phyloP scores from a whole-genome alignment of 1,140 invertebrate species.

The Cotesia glomerata region DNA sequence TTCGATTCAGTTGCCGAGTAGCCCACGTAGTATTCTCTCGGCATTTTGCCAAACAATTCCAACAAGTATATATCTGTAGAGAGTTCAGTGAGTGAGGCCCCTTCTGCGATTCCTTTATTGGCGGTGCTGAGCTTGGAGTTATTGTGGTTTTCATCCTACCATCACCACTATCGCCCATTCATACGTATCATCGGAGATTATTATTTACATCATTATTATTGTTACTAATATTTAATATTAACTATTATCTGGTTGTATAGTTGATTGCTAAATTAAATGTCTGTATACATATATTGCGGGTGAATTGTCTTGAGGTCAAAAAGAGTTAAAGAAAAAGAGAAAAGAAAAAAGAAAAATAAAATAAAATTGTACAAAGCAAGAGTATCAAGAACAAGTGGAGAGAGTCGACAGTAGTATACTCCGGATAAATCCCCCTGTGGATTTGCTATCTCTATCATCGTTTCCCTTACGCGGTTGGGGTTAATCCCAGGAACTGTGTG shows the following conservation, averaged over 20 bases:
- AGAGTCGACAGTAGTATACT: constrained; percentile 21
- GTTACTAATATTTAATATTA: background rate
- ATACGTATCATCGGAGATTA: constrained; percentile 9
- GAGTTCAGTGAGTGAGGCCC: background rate
- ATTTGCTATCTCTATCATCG: constrained; percentile 32
- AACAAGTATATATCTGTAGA: constrained; percentile 14
- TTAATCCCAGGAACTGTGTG: constrained; percentile 24
- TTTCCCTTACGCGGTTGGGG: constrained; percentile 19
- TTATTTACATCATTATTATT: background rate
- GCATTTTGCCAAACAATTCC: constrained; percentile 34
- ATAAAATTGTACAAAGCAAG: background rate
- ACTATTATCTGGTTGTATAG: too few species aligned
- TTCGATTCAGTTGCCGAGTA: constrained; percentile 38
- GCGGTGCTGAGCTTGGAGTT: constrained; percentile 13
- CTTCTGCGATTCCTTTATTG: constrained; percentile 19
- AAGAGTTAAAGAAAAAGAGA: background rate
- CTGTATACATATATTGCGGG: too few species aligned
- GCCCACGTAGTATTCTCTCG: constrained; percentile 31
- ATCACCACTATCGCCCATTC: background rate
- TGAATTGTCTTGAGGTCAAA: too few species aligned
- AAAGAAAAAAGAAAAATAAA: background rate
- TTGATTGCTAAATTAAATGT: too few species aligned
- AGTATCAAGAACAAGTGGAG: constrained; percentile 20
- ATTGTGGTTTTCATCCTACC: background rate
- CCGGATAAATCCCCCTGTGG: constrained; percentile 28